Base-by-base conservation (phyloP, 2,797 vertebrate genomes). In the Acrossocheilus wenchowensis region DNA sequence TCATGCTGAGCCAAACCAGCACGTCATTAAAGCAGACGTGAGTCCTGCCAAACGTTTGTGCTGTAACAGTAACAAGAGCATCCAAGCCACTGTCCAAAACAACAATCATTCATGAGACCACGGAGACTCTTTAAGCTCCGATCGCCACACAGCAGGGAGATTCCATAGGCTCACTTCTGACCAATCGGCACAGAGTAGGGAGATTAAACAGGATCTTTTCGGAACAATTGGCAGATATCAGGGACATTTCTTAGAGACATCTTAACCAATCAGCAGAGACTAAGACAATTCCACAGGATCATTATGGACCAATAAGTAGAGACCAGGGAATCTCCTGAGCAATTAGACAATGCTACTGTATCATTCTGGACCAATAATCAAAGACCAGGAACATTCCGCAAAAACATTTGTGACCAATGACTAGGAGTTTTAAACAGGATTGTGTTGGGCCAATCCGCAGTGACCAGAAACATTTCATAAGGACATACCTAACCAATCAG, bases 71-170 rank as follows among this genome's bases (percentile, higher is more conserved):
- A 52, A 86, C 87, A 17, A 34, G 64, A 66, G 14, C 26, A 87
- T 87, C 87, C 66, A 50, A 88, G 83, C 72, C 81, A 75, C 36
- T 60, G 48, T 71, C 86, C 75, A 87, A 89, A 89, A 82, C 83
- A 81, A 60, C 62, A 82, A 78, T 90, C 75, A 78, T 73, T 41
- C 71, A n/a, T 87, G 80, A 88, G 15, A 34, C 62, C 60, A n/a
- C 39, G 36, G 79, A 81, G 43, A 30, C 17, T 4, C 26, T 19
- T 11, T 52, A 48, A 43, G 41, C 41, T 19, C 7, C 1, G 1
- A 17, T 86, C 48, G 72, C 48, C 64, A 34, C 26, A 68, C 14
- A 45, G 19, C 41, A 14, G 50, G 54, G 69, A 81, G 39, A 64
- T 79, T 79, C 57, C n/a, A 21, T 26, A 6, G n/a, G 43, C 2